A percentile compares a stretch with the other conserved stretches of the same genome.
phyloP scores from a whole-genome alignment of 2,113 vertebrate species.

The Terrapene triunguis region DNA sequence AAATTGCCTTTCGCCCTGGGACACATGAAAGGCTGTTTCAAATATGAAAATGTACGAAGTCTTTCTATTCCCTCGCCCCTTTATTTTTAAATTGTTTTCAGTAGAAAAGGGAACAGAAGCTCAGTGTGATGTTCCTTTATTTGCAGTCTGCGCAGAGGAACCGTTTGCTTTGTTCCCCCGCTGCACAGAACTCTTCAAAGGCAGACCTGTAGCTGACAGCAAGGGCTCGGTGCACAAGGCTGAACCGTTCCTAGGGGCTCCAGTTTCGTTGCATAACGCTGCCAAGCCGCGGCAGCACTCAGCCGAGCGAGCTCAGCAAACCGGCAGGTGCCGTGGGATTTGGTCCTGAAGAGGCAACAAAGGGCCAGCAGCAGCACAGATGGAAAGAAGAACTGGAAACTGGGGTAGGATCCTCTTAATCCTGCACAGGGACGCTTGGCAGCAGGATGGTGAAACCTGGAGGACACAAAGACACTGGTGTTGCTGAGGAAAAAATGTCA shows the following conservation, averaged over 20 bases:
- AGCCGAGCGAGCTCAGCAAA: background rate
- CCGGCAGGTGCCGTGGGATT: background rate
- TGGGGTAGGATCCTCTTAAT: background rate
- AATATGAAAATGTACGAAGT: background rate
- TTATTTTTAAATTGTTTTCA: background rate
- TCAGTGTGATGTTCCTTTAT: rapidly evolving
- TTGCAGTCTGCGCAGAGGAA: background rate
- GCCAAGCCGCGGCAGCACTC: background rate
- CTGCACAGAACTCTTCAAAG: background rate
- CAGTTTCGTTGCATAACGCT: no score
- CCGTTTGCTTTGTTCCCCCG: rapidly evolving
- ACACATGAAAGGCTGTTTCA: constrained; percentile 14
- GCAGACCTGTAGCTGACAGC: background rate
- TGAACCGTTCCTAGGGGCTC: no score
- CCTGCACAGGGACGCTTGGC: background rate
- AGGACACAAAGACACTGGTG: background rate
- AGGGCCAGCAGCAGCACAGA: background rate
- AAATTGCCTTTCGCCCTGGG: constrained; percentile 3
- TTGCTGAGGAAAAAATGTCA: background rate
- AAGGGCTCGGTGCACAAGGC: no score
- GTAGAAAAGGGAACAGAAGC: background rate
- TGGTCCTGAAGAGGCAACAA: background rate
- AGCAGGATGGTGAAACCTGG: background rate
- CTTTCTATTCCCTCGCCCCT: background rate
- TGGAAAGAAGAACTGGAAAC: background rate